These are phyloP conservation scores for Tetramorium simillimum DNA, from an alignment of 1,140 invertebrate species.

Conservation along the genomic window DNA sequence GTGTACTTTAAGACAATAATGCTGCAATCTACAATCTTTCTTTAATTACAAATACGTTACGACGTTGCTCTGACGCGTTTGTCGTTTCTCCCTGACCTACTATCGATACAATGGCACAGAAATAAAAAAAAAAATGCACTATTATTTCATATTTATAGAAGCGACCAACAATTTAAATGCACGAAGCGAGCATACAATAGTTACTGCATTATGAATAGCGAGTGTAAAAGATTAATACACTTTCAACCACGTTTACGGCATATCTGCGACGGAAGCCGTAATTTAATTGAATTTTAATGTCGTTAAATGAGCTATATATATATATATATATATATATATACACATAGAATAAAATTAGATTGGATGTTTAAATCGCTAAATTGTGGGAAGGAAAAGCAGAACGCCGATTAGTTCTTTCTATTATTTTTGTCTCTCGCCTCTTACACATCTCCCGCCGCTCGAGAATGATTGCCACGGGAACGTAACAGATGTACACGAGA, in stretches of 20 bases:
- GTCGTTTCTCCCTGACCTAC: slow-evolving; percentile 28
- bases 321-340: not conserved
- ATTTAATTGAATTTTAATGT: not conserved
- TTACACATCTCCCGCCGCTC: not conserved
- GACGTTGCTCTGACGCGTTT: not conserved
- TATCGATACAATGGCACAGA: slow-evolving; percentile 14
- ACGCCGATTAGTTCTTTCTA: slow-evolving; percentile 3
- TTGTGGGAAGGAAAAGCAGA: not conserved
- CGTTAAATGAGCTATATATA: not conserved
- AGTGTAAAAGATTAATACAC: not conserved
- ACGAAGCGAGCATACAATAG: not conserved
- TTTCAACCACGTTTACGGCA: not conserved
- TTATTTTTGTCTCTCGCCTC: not conserved
- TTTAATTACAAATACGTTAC: slow-evolving; percentile 13
- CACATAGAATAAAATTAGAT: slow-evolving; percentile 3
- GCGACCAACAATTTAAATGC: not conserved
- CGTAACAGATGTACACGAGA: slow-evolving; percentile 7
- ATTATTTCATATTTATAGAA: slow-evolving; percentile 1
- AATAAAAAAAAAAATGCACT: not conserved
- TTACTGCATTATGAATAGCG: not conserved
- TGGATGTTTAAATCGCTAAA: not conserved
- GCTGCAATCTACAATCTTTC: slow-evolving; percentile 3
- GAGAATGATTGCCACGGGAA: slow-evolving; percentile 26
- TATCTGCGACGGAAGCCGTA: not conserved
- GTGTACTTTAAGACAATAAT: not conserved